phyloP scores from a whole-genome alignment of 23 tunicate genomes.

The Phallusia fumigata region DNA sequence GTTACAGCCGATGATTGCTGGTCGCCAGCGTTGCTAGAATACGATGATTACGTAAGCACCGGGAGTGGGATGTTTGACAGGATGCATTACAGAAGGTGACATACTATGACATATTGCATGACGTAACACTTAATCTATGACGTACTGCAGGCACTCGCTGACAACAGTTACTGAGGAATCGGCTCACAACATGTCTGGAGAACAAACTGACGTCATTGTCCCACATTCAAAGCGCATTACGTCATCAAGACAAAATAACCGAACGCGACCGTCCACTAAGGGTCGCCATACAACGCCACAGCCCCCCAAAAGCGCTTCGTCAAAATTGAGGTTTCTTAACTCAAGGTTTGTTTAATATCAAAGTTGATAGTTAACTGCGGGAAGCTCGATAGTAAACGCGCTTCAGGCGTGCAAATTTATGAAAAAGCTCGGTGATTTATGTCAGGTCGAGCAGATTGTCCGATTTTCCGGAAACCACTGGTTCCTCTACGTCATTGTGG shows the following conservation, averaged over 20 bases:
- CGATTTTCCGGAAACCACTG: background rate
- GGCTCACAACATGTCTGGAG: background rate
- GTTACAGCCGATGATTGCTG: conserved; percentile 6
- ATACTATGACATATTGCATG: background rate
- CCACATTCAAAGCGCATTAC: background rate
- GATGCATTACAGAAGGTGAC: conserved; percentile 1
- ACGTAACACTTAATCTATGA: background rate
- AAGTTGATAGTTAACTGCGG: no score
- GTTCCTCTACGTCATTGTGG: conserved; percentile 20
- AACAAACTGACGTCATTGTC: background rate
- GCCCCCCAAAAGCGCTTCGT: background rate
- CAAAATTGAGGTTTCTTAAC: background rate
- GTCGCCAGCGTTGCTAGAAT: conserved; percentile 11
- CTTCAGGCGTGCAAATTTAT: background rate
- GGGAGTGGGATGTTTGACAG: background rate
- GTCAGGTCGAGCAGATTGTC: conserved; percentile 11
- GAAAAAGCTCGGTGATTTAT: background rate
- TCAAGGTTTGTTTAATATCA: background rate
- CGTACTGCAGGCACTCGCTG: conserved; percentile 17
- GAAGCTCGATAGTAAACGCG: background rate
- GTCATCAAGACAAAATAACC: background rate
- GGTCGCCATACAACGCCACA: background rate
- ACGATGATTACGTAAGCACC: background rate
- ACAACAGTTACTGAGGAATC: conserved; percentile 29
- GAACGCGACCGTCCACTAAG: background rate